Base-by-base conservation (phyloP, 1,140 invertebrate species). In the Limonius californicus region DNA sequence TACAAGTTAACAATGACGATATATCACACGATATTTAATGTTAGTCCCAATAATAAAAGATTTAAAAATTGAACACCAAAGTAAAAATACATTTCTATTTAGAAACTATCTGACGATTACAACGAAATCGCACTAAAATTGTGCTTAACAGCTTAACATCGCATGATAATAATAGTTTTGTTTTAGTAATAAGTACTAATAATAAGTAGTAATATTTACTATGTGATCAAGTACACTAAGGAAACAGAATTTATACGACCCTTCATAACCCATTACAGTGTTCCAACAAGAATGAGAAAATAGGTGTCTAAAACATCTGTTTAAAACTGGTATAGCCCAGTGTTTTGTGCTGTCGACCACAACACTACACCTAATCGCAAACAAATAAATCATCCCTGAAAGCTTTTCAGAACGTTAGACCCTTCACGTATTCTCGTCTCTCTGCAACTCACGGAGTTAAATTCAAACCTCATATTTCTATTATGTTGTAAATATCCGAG, bases 161-260 rank as follows among this genome's bases (percentile, higher is more conserved):
- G n/a, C n/a, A n/a, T n/a, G n/a, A n/a, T n/a, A n/a, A n/a, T n/a
- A n/a, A n/a, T n/a, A n/a, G n/a, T n/a, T n/a, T n/a, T n/a, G n/a
- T n/a, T n/a, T n/a, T n/a, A n/a, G n/a, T n/a, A n/a, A n/a, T n/a
- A n/a, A n/a, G n/a, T n/a, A n/a, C n/a, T n/a, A n/a, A n/a, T n/a
- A n/a, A n/a, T n/a, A n/a, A 12, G n/a, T 14, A 43, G n/a, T 12
- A 14, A 9, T 15, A 20, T 9, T 14, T 15, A 39, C 23, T 15
- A 6, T n/a, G 7, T n/a, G 14, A 20, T 59, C 4, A 18, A n/a
- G 14, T 21, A 18, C 2, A 12, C 19, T 7, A 42, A 8, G 16
- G 12, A 19, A 53, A 61, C 59, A 32, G 27, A 59, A 23, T 53
- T 54, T 63, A 57, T 55, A 55, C 54, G 15, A n/a, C 7, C 19